Percentiles rank a stretch among this genome's conserved stretches.
Conservation (phyloP, 92 coral and sea anemone species). For the Epizoanthus illoricatus region DNA sequence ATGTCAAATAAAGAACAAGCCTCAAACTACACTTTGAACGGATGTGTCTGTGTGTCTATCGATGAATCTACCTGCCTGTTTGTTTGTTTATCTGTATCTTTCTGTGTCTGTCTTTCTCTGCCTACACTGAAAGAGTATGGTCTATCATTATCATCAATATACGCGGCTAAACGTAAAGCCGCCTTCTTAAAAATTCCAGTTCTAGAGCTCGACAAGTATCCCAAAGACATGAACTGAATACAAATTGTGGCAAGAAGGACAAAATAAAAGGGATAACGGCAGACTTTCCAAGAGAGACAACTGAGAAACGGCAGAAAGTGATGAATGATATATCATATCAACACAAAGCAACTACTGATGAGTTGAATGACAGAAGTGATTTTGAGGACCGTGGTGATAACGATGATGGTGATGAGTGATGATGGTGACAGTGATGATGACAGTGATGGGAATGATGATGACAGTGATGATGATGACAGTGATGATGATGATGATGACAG, state of each 20-base stretch:
- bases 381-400: neutral
- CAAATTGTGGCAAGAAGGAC: constrained; percentile 12
- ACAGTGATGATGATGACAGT: neutral
- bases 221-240: neutral
- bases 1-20: neutral
- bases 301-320: neutral
- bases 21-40: neutral
- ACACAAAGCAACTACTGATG: neutral
- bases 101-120: no score
- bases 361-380: neutral
- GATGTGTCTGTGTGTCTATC: no score
- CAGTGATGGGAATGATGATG: neutral
- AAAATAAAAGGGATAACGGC: neutral
- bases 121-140: no score
- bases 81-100: no score
- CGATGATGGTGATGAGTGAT: neutral
- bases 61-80: no score
- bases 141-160: no score
- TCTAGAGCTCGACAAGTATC: neutral
- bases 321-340: neutral
- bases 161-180: no score
- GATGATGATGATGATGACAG: neutral
- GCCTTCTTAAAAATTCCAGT: neutral
- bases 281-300: neutral
- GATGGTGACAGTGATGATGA: no score